These are phyloP conservation scores for Ictalurus furcatus DNA, from an alignment of 2,113 vertebrate species.

Conservation along the genomic window DNA sequence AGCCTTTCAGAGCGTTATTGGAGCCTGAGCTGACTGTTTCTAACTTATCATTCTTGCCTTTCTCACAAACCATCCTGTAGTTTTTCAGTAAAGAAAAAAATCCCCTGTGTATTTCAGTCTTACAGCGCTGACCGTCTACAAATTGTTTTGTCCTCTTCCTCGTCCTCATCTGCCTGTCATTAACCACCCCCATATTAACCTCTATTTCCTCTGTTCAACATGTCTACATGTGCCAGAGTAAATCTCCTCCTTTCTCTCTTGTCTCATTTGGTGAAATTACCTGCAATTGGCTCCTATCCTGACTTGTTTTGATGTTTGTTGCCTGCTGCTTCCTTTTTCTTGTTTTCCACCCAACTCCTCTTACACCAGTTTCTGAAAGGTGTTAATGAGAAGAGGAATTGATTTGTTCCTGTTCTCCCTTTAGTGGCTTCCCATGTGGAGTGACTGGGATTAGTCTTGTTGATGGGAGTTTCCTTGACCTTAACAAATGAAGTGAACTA, in stretches of 20 bases:
- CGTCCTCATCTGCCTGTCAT: conserved; percentile 31
- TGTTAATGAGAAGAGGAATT: conserved; percentile 41
- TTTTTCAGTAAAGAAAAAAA: conserved; percentile 14
- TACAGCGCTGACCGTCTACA: conserved; percentile 8
- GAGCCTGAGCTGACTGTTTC: background rate
- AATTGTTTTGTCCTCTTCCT: conserved; percentile 27
- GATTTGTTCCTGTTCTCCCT: conserved; percentile 25
- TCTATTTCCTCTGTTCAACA: conserved; percentile 41
- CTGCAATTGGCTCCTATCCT: conserved; percentile 44
- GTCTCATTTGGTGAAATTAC: conserved; percentile 52
- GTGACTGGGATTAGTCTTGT: conserved; percentile 27
- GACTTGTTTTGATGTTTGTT: conserved; percentile 38
- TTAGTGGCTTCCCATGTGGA: conserved; percentile 21
- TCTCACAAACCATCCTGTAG: conserved; percentile 9
- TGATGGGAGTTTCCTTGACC: conserved; percentile 15
- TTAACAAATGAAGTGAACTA: conserved; percentile 17
- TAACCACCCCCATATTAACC: conserved; percentile 35
- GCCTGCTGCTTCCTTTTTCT: conserved; percentile 21
- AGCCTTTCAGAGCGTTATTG: conserved; percentile 9
- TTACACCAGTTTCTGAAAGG: conserved; percentile 29
- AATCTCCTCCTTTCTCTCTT: conserved; percentile 37
- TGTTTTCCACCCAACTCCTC: background rate
- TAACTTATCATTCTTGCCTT: background rate
- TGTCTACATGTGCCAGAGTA: conserved; percentile 38
- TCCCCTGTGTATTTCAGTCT: conserved; percentile 1